Base-by-base conservation (phyloP, 2,888 invertebrate species). In the Apoda limacodes region DNA sequence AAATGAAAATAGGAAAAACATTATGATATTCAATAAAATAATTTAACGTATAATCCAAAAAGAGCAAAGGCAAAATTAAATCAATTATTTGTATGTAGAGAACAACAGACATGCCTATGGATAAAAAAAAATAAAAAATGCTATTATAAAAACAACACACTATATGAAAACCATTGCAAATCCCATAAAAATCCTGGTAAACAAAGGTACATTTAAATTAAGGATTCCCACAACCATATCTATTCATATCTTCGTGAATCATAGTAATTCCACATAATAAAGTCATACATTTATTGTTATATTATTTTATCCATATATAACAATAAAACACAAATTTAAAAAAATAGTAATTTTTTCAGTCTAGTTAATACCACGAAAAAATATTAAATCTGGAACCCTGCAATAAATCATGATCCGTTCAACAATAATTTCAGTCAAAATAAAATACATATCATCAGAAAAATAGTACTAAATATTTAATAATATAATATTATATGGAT, bases 371-470 rank as follows among this genome's bases (percentile, higher is more conserved):
- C 25, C 17, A 26, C 25, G 21, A 35, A 22, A 34, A 21, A 28
- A 34, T 41, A 46, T 37, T n/a, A n/a, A n/a, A n/a, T n/a, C n/a
- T n/a, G 46, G 50, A 44, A 38, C 46, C 52, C 52, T 52, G 52
- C 37, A 45, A 50, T 45, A 46, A 42, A 45, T 31, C 23, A 24
- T 29, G 13, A 27, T 20, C 19, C n/a, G n/a, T n/a, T n/a, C n/a
- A n/a, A n/a, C n/a, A n/a, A n/a, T n/a, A n/a, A n/a, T n/a, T n/a
- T n/a, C n/a, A n/a, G n/a, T n/a, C n/a, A n/a, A n/a, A n/a, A n/a
- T n/a, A n/a, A n/a, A n/a, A n/a, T n/a, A n/a, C n/a, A n/a, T n/a
- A n/a, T n/a, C n/a, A n/a, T n/a, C n/a, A n/a, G n/a, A n/a, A n/a
- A n/a, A n/a, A n/a, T n/a, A n/a, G n/a, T n/a, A n/a, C n/a, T n/a